phyloP scores from a whole-genome alignment of 2,888 invertebrate species.

The Habrosyne pyritoides region DNA sequence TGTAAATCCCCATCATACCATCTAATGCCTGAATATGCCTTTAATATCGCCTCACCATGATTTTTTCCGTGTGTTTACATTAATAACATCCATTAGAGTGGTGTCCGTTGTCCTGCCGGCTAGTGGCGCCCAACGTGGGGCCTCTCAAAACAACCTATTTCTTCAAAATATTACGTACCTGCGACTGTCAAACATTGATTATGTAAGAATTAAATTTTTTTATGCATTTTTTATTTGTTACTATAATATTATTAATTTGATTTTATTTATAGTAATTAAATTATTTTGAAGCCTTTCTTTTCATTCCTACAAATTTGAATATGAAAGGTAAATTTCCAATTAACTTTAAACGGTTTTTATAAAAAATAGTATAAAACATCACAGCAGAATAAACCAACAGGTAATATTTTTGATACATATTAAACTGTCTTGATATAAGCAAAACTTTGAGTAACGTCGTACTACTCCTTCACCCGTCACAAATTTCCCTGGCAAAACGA shows the following conservation, averaged over 20 bases:
- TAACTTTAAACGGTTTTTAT: too few relatives aligned
- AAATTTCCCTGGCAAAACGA: slow-evolving; percentile 69
- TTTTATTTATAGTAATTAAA: too few relatives aligned
- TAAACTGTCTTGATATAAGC: slow-evolving; percentile 30
- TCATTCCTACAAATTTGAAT: too few relatives aligned
- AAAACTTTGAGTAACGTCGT: slow-evolving; percentile 54
- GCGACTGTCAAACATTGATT: slow-evolving; percentile 30
- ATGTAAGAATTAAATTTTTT: neutral
- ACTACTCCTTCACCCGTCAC: slow-evolving; percentile 62
- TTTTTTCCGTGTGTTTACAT: slow-evolving; percentile 62
- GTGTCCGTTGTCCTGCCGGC: slow-evolving; percentile 35
- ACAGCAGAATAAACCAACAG: neutral
- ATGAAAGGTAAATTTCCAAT: too few relatives aligned
- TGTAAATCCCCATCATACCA: neutral
- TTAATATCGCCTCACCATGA: slow-evolving; percentile 7
- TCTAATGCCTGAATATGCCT: neutral
- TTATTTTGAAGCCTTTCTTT: too few relatives aligned
- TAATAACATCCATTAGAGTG: slow-evolving; percentile 65
- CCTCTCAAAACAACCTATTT: slow-evolving; percentile 52
- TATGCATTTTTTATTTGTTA: neutral
- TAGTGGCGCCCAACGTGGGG: slow-evolving; percentile 49
- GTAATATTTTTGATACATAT: slow-evolving; percentile 16
- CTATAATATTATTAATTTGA: too few relatives aligned
- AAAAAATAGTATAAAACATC: neutral
- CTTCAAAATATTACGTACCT: slow-evolving; percentile 45